Base-by-base conservation (phyloP, 2,888 invertebrate species). In the Drosophila anomelani region DNA sequence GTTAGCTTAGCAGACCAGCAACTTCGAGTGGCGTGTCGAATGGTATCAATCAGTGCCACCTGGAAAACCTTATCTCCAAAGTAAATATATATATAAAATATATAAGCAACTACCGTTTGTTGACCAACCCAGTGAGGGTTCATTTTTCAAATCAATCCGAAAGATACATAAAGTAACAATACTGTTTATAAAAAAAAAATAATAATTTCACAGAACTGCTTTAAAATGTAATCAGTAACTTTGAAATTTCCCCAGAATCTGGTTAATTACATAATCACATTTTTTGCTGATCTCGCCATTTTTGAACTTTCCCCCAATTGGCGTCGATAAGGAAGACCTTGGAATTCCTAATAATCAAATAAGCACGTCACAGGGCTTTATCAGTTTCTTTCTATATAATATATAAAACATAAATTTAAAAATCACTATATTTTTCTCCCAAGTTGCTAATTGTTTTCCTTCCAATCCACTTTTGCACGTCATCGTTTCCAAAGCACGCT, bases 31-130 rank as follows among this genome's bases (percentile, higher is more conserved):
- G 53, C 58, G 39, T 47, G 23, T 34, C 47, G 41, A 49, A 23
- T 26, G 13, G 10, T 47, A 59, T 54, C 71, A 60, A 71, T 60
- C 59, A 54, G 10, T 55, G 60, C 55, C 58, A 69, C 68, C 32
- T n/a, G 41, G 29, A 2, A n/a, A 20, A 15, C 23, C 41, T 70
- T 70, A 70, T 70, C 69, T 70, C 10, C 3, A 20, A 29, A 29
- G 23, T 39, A 39, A 38, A 59, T 58, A 58, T 17, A 43, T 43
- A 43, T 43, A 23, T 44, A 1, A n/a, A 26, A 46, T 26, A 29
- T 47, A 3, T 1, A 17, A n/a, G 4, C 12, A 17, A 32, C 32
- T 20, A 20, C 20, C 13, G 20, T 32, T 49, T 13, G 3, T 51
- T 20, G 13, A 5, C 34, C 20, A 20, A 20, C 15, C 34, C 20